Percentiles rank a stretch among this genome's conserved stretches.
Conservation (phyloP, 2,113 vertebrate genomes). For the Perca schrenkii region DNA sequence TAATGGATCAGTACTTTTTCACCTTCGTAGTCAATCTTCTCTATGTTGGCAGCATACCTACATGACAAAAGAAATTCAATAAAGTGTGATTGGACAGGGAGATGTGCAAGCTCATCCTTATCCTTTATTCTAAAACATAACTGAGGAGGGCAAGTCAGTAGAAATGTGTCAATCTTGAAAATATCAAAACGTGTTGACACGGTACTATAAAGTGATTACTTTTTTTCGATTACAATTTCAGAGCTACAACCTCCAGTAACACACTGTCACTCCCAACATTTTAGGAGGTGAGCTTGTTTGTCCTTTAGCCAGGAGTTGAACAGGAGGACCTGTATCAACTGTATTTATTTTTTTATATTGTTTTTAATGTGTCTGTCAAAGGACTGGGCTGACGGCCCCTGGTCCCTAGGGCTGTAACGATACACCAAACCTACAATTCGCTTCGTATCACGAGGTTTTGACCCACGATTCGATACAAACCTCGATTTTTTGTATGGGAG, state of each 20-base stretch:
- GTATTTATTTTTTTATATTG: no score
- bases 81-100: background rate
- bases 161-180: conserved; percentile 5
- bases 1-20: conserved; percentile 98
- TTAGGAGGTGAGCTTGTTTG: background rate
- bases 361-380: no score
- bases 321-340: background rate
- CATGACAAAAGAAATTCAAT: conserved; percentile 30
- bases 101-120: background rate
- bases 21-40: conserved; percentile 95
- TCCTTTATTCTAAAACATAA: background rate
- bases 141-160: background rate
- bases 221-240: background rate
- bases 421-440: no score
- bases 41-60: conserved; percentile 96
- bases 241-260: background rate
- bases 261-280: background rate
- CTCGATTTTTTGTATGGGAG: no score
- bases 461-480: no score
- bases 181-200: background rate
- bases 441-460: no score
- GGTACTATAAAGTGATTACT: background rate
- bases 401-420: no score
- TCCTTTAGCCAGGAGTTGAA: background rate
- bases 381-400: no score